Evolutionary conservation across 2,888 invertebrate genomes (phyloP), one percentile per base, ranked within the genome.

Genomic region (Lottia scabra): DNA sequence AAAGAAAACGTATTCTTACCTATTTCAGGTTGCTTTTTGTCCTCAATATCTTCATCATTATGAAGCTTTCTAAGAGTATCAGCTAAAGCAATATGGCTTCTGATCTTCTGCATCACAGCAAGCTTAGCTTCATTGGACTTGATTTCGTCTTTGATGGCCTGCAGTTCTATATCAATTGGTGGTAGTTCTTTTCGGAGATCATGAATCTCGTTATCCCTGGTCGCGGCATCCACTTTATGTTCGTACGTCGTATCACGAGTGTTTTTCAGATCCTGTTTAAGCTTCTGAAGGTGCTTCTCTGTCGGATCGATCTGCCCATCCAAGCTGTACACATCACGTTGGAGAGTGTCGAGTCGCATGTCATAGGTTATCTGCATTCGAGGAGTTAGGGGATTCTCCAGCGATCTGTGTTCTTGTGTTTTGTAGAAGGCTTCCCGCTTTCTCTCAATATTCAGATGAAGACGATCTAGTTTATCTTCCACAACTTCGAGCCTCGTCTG

Each of bases 1-100:
- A 38, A 38, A 38, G 38, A 38, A 8, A 38, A 38, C 38, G 10
- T 10, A 38, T 38, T 38, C 8, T 38, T 38, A 38, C 38, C 38
- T 8, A 10, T 38, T 38, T 38, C 38, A 4, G 38, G 38, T 6
- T 38, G 38, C 38, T 38, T 38, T 10, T 38, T 38, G 38, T 38
- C 38, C 23, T 56, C 56, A 10, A 56, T 19, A n/a, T 73, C 68
- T 72, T 78, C 56, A 69, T 80, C 71, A 43, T 80, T 75, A 68
- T 83, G 77, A 23, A 83, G 77, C 67, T 81, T 83, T 64, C 83
- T 79, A 23, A 85, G 67, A 5, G 84, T 84, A 66, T 84, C 82
- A 0, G 86, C 77, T 1, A 84, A 83, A 27, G 84, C 76, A 68
- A 86, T 85, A 23, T 84, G 71, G 23, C 83, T 78, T 45, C 86